Conservation (phyloP, 92 coral and sea anemone species). For the Epizoanthus fatuus region DNA sequence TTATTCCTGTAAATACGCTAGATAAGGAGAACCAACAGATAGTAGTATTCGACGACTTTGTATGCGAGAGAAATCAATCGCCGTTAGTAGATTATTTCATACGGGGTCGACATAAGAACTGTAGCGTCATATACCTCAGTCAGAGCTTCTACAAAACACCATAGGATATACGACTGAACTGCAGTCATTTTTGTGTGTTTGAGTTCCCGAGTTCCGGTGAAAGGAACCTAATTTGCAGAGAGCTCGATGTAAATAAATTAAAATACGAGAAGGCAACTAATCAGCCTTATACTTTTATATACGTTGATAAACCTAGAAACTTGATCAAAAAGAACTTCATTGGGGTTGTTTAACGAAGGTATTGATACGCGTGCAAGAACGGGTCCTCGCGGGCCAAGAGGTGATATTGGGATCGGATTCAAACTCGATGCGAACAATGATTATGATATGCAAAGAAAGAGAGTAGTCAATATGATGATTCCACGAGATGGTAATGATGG, state of each 20-base stretch:
- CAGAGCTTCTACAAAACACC: conserved; percentile 8
- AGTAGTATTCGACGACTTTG: conserved; percentile 48
- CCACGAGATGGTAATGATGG: too few species aligned
- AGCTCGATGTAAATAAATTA: neutral
- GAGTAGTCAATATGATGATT: too few species aligned
- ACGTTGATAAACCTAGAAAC: too few species aligned
- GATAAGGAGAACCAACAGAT: conserved; percentile 25
- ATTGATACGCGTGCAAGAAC: too few species aligned
- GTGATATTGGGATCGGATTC: too few species aligned
- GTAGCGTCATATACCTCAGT: conserved; percentile 28
- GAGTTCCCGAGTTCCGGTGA: conserved; percentile 1
- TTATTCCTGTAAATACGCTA: conserved; percentile 7
- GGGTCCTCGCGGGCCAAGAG: too few species aligned
- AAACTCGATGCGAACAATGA: too few species aligned
- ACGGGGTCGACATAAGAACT: conserved; percentile 39
- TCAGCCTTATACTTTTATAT: too few species aligned
- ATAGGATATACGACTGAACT: neutral
- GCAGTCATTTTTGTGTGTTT: conserved; percentile 27
- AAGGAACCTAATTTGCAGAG: neutral
- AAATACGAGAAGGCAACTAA: neutral
- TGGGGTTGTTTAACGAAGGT: too few species aligned
- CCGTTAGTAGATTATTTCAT: conserved; percentile 34
- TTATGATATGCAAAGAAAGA: too few species aligned
- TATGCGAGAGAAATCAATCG: conserved; percentile 31
- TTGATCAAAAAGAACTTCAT: too few species aligned